These are phyloP conservation scores for Natator depressus DNA, from an alignment of 2,113 vertebrate species.

Conservation along the genomic window DNA sequence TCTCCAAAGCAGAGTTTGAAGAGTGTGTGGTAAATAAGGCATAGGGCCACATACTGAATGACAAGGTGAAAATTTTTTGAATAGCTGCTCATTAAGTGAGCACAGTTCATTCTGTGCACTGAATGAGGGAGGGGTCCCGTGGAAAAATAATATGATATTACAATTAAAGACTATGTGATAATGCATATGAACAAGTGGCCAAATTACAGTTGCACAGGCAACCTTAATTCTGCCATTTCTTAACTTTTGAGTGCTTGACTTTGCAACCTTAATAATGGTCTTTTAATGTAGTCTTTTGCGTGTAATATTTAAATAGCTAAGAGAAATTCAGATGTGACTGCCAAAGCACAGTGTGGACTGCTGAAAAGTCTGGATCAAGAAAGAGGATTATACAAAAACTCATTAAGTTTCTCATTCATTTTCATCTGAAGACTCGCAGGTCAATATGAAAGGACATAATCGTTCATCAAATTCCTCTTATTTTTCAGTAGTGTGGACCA, in stretches of 20 bases:
- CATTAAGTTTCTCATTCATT: neutral
- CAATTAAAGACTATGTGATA: neutral
- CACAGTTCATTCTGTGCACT: neutral
- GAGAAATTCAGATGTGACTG: neutral
- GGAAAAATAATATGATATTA: neutral
- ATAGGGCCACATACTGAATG: neutral
- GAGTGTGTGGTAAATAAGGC: neutral
- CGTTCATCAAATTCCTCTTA: too few relatives aligned
- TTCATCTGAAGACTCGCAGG: neutral
- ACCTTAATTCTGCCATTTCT: neutral
- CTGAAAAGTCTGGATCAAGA: neutral
- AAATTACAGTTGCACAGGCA: too few relatives aligned
- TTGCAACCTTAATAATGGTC: neutral
- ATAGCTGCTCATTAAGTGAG: neutral
- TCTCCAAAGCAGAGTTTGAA: neutral
- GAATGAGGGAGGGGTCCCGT: rapidly evolving
- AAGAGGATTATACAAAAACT: neutral
- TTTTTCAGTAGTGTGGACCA: too few relatives aligned
- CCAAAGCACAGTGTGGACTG: neutral
- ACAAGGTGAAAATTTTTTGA: neutral
- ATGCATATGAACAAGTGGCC: rapidly evolving
- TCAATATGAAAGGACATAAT: neutral
- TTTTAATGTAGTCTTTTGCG: neutral
- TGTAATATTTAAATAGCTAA: neutral
- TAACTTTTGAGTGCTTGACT: neutral